Conservation (phyloP, 2,113 vertebrate species). For the Eubucco bourcierii region DNA sequence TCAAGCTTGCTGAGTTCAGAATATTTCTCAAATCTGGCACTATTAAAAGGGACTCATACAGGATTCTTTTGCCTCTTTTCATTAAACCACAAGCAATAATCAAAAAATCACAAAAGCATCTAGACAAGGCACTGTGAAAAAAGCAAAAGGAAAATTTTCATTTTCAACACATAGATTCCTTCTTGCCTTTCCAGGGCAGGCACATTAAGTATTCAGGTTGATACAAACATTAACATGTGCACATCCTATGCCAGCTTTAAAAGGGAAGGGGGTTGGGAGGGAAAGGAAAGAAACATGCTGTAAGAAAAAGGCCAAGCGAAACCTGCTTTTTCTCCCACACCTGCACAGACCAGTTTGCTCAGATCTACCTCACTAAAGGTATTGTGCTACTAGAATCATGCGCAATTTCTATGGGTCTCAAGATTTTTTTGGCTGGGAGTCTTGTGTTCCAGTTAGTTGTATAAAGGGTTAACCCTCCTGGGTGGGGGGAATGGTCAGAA, state of each 20-base stretch:
- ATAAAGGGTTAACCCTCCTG: no score
- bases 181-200: not conserved
- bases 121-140: not conserved
- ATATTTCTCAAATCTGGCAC: constrained; percentile 27
- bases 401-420: not conserved
- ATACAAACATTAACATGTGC: not conserved
- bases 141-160: constrained; percentile 20
- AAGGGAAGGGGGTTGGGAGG: not conserved
- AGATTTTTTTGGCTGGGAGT: not conserved
- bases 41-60: not conserved
- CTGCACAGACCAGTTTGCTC: not conserved
- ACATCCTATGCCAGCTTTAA: not conserved
- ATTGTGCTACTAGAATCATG: not conserved
- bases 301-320: not conserved
- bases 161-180: not conserved
- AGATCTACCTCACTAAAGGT: not conserved
- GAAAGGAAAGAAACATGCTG: not conserved
- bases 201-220: not conserved
- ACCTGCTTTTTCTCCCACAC: not conserved
- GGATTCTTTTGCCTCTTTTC: constrained; percentile 9
- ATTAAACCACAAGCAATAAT: constrained; percentile 42
- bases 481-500: no score
- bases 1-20: constrained; percentile 40
- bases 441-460: not conserved
- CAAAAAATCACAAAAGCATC: constrained; percentile 17